phyloP scores from a whole-genome alignment of 2,797 vertebrate genomes.

The Graptemys geographica region DNA sequence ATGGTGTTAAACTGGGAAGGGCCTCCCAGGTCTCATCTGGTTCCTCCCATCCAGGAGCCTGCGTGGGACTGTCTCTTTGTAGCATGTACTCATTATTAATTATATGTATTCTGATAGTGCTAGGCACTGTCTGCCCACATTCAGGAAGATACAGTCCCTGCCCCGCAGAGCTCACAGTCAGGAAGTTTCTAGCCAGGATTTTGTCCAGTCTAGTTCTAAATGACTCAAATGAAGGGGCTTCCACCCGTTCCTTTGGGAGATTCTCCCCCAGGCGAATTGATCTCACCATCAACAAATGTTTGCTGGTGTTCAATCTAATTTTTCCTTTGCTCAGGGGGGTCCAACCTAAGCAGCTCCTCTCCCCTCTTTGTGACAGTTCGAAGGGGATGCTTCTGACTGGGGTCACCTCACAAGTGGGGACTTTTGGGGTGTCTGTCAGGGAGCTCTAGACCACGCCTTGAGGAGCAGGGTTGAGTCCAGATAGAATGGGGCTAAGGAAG shows the following conservation, averaged over 20 bases:
- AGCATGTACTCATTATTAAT: neutral
- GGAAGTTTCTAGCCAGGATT: neutral
- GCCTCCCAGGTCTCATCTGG: neutral
- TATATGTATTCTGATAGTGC: neutral
- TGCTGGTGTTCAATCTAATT: rapidly evolving
- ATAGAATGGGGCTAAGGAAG: neutral
- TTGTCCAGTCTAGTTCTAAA: neutral
- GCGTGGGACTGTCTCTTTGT: rapidly evolving
- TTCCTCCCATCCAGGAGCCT: rapidly evolving
- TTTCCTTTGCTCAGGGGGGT: neutral
- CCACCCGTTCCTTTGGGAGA: neutral
- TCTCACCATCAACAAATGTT: rapidly evolving
- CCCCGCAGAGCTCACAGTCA: neutral
- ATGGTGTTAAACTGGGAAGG: neutral
- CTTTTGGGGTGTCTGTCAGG: neutral
- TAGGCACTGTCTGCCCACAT: rapidly evolving
- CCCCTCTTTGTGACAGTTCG: neutral
- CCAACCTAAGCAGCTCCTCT: rapidly evolving
- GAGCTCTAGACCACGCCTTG: neutral
- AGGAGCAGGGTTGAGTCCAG: rapidly evolving
- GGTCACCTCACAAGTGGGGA: neutral
- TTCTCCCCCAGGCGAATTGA: neutral
- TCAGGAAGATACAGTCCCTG: neutral
- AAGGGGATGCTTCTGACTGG: neutral
- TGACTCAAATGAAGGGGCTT: rapidly evolving